These are phyloP conservation scores for Lophochroa leadbeateri DNA, from an alignment of 2,113 vertebrate species.

Conservation along the genomic window DNA sequence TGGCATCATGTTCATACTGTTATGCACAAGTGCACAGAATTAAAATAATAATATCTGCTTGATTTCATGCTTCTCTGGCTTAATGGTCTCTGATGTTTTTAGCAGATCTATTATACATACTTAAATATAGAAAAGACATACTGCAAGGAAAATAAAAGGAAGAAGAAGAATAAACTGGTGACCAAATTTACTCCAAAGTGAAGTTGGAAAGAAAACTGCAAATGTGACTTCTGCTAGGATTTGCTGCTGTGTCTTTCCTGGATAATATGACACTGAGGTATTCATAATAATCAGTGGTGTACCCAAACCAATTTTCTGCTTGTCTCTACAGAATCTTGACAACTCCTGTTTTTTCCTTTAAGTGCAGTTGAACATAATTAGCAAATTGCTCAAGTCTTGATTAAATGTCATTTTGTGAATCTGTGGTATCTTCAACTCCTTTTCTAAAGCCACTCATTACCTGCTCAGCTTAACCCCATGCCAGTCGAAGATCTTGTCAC, in stretches of 20 bases:
- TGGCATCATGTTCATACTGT: slow-evolving; percentile 62
- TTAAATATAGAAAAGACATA: slow-evolving; percentile 55
- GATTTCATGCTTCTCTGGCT: slow-evolving; percentile 77
- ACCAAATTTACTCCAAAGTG: slow-evolving; percentile 60
- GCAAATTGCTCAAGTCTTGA: slow-evolving; percentile 60
- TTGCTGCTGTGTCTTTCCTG: slow-evolving; percentile 27
- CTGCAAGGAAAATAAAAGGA: neutral
- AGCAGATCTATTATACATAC: slow-evolving; percentile 61
- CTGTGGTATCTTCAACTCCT: neutral
- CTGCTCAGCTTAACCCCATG: neutral
- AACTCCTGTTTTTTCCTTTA: slow-evolving; percentile 42
- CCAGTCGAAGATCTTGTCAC: neutral
- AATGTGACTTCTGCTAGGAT: slow-evolving; percentile 38
- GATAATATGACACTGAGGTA: slow-evolving; percentile 11
- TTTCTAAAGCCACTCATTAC: neutral
- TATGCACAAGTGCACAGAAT: slow-evolving; percentile 73
- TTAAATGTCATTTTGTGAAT: slow-evolving; percentile 65
- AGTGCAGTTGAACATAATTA: slow-evolving; percentile 66
- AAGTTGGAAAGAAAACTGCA: slow-evolving; percentile 63
- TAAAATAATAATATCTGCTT: slow-evolving; percentile 77
- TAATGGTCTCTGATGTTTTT: slow-evolving; percentile 70
- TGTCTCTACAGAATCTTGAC: slow-evolving; percentile 37
- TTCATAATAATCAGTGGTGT: slow-evolving; percentile 29
- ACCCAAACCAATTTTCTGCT: slow-evolving; percentile 51
- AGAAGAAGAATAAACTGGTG: slow-evolving; percentile 19